Base-by-base conservation (phyloP, 2,797 vertebrate species). In the Fundulus diaphanus region DNA sequence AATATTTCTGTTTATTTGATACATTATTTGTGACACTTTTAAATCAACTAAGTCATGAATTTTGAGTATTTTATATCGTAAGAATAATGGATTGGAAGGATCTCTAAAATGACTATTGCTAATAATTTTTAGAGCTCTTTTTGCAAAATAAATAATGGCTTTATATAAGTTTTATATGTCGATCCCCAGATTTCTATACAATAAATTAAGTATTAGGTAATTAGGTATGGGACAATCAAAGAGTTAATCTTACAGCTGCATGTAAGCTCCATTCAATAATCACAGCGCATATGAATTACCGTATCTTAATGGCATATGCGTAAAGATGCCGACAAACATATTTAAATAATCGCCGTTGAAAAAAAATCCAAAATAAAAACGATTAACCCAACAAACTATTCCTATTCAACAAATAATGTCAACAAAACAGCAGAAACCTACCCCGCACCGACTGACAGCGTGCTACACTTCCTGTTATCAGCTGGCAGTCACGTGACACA, bases 401-500 rank as follows among this genome's bases (percentile, higher is more conserved):
- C 9, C 29, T 7, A 29, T 27, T 12, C 46, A 8, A 42, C 37
- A 8, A 40, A 29, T 48, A 54, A 16, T 46, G 4, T 33, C 3
- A 33, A 16, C 12, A 31, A 48, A 48, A 72, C 69, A 3, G 49
- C 29, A 35, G 48, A 27, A 57, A 72, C 2, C 11, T 29, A 22
- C 44, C 27, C 61, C 44, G 16, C n/a, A 31, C 40, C 42, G 31
- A 40, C 2, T 29, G 3, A 31, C 52, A 66, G 24, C 24, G 33
- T 54, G 51, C n/a, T 37, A 11, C 40, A 40, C 37, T 66, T 42
- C 63, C 37, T n/a, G 35, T 66, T 66, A 66, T 66, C 86, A 77
- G 44, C 73, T 90, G 79, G 83, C 67, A n/a, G 86, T 92, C 94
- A 94, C 9, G 87, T 94, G 92, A 93, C 82, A 68, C 22, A 1